Conservation (phyloP, 30 jellyfish, hydroid and myxozoan species). For the Nemopilema nomurai region DNA sequence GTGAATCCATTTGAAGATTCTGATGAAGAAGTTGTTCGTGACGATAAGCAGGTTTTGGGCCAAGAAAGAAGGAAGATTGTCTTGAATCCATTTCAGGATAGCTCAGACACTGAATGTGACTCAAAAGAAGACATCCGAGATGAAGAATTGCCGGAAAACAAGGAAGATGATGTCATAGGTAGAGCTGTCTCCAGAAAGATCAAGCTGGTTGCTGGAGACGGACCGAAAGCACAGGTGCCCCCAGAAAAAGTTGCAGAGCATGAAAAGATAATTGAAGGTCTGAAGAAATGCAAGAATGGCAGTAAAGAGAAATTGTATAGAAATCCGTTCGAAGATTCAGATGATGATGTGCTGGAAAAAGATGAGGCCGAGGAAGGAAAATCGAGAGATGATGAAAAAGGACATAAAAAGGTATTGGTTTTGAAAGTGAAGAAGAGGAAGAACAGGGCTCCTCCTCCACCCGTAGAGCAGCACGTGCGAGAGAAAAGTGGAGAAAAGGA, state of each 20-base stretch:
- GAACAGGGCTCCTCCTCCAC: conserved; percentile 46
- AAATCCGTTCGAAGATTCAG: conserved; percentile 71
- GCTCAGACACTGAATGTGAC: conserved; percentile 12
- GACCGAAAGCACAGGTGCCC: conserved; percentile 44
- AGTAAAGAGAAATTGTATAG: conserved; percentile 4
- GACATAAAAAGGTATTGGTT: conserved; percentile 40
- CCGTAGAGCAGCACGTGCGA: background rate
- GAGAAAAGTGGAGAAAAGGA: background rate
- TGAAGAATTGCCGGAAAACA: background rate
- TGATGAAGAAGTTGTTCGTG: conserved; percentile 57
- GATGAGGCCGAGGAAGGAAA: background rate
- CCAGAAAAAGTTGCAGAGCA: conserved; percentile 37
- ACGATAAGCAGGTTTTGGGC: background rate
- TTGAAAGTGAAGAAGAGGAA: conserved; percentile 63
- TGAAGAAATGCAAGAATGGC: conserved; percentile 29
- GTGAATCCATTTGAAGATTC: conserved; percentile 73
- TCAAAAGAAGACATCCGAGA: background rate
- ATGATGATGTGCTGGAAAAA: conserved; percentile 56
- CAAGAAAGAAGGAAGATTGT: background rate
- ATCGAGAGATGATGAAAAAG: background rate
- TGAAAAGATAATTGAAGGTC: conserved; percentile 18
- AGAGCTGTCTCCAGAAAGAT: conserved; percentile 47
- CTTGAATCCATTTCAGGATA: conserved; percentile 55
- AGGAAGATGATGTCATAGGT: conserved; percentile 36
- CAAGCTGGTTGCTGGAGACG: conserved; percentile 53